Evolutionary conservation across 2,113 vertebrate species (phyloP), one percentile per base, ranked within the genome.

Genomic region (Corythaixoides concolor): DNA sequence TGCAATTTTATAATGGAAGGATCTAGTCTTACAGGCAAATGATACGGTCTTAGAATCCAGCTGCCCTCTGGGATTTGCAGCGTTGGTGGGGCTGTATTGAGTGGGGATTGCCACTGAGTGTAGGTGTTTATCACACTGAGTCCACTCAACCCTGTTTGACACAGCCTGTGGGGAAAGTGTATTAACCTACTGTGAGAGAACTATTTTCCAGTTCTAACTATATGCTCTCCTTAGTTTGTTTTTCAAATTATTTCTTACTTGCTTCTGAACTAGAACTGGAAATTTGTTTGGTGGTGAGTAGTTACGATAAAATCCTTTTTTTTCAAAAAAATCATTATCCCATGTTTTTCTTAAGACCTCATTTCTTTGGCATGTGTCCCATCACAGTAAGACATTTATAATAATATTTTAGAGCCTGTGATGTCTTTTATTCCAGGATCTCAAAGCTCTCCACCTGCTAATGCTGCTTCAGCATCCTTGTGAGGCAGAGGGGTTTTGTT

Each of bases 261-360:
- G 24, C 37, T 66, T 74, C 53, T 62, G 30, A 73, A n/a, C 45
- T 43, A 18, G 20, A 89, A 24, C 17, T 75, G 26, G 73, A 17
- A 50, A 27, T 32, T 9, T 11, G 3, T 41, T 56, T 30, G 8
- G 3, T 93, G 15, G 15, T 37, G 50, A 85, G 43, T 53, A 82
- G 21, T 21, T 66, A 39, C 0, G 11, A 20, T 62, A 56, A 83
- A 86, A 56, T 43, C 72, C n/a, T 39, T 39, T 39, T 39, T 39
- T 39, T 39, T 10, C 1, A 6, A 47, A 58, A 72, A 6, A 43
- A 43, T n/a, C 0, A 11, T 0, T 33, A 18, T 19, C 8, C 11
- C 8, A 56, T 67, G 6, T 41, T 75, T 94, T 92, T 53, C 26
- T 60, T 35, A 11, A 8, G 32, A 35, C 20, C 30, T 10, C 16